Evolutionary conservation across 2,113 vertebrate species (phyloP).

Genomic region (Pipa parva): DNA sequence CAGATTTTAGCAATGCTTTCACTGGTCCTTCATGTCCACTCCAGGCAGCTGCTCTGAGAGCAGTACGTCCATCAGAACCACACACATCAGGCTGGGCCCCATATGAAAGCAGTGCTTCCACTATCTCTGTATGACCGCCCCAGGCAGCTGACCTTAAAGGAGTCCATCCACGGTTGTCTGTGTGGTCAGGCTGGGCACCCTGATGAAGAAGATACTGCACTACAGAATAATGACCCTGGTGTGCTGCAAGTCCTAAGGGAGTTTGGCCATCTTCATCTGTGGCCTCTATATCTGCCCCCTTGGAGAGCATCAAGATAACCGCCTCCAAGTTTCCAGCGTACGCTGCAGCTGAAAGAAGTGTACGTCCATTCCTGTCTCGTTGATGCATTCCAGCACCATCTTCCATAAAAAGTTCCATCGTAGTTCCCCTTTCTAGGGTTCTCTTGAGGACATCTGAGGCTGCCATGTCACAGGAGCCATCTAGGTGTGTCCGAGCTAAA

Average conservation of each 20-base stretch:
- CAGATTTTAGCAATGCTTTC: constrained; percentile 56
- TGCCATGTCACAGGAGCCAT: constrained; percentile 6
- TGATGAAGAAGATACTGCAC: constrained; percentile 55
- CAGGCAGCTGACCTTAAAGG: constrained; percentile 69
- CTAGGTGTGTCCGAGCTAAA: constrained; percentile 53
- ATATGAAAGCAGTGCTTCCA: constrained; percentile 59
- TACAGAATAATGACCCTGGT: constrained; percentile 59
- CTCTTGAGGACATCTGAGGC: constrained; percentile 38
- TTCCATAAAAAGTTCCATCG: constrained; percentile 56
- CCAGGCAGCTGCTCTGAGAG: constrained; percentile 71
- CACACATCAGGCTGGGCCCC: constrained; percentile 67
- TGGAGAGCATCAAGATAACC: constrained; percentile 55
- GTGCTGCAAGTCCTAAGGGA: constrained; percentile 61
- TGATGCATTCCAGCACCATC: constrained; percentile 56
- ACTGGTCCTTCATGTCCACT: constrained; percentile 69
- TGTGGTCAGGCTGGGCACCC: constrained; percentile 55
- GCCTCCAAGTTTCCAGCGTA: constrained; percentile 56
- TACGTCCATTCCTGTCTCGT: constrained; percentile 53
- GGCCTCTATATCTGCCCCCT: constrained; percentile 57
- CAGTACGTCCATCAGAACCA: constrained; percentile 66
- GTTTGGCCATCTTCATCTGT: constrained; percentile 69
- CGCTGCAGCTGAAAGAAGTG: constrained; percentile 61
- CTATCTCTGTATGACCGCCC: constrained; percentile 65
- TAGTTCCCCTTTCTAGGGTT: constrained; percentile 49
- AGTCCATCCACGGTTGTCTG: constrained; percentile 71